phyloP scores from a whole-genome alignment of 1,140 invertebrate species.

The Ostrea edulis region DNA sequence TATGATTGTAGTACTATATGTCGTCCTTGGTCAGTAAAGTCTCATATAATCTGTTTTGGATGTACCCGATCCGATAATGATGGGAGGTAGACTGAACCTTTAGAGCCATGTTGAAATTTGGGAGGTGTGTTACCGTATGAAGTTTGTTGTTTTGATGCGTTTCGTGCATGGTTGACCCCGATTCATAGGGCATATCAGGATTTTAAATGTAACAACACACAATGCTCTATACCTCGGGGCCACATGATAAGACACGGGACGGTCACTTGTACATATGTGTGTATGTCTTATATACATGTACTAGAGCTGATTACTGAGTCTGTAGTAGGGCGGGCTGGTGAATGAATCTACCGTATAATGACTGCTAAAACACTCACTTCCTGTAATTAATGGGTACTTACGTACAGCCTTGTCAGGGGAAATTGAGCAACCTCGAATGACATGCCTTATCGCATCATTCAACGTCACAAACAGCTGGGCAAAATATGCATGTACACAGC shows the following conservation, averaged over 20 bases:
- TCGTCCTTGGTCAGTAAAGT: background rate
- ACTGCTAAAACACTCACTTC: slow-evolving; percentile 8
- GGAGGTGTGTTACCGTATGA: too few relatives aligned
- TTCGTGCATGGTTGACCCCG: background rate
- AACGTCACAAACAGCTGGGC: background rate
- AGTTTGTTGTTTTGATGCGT: slow-evolving; percentile 13
- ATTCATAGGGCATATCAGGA: background rate
- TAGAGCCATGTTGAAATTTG: background rate
- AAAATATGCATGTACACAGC: background rate
- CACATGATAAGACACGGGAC: background rate
- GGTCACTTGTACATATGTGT: background rate
- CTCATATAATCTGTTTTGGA: background rate
- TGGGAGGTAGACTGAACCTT: background rate
- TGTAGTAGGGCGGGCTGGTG: background rate
- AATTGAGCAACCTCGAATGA: background rate
- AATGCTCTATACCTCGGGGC: background rate
- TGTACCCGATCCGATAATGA: background rate
- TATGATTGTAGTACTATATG: background rate
- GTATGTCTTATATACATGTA: background rate
- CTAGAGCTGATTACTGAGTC: background rate
- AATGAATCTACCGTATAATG: slow-evolving; percentile 13
- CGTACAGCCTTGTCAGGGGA: background rate
- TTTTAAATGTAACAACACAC: slow-evolving; percentile 32
- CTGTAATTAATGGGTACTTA: slow-evolving; percentile 24
- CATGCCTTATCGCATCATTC: background rate